Evolutionary conservation across 2,888 invertebrate species (phyloP).

Genomic region (Drosophila mulleri): DNA sequence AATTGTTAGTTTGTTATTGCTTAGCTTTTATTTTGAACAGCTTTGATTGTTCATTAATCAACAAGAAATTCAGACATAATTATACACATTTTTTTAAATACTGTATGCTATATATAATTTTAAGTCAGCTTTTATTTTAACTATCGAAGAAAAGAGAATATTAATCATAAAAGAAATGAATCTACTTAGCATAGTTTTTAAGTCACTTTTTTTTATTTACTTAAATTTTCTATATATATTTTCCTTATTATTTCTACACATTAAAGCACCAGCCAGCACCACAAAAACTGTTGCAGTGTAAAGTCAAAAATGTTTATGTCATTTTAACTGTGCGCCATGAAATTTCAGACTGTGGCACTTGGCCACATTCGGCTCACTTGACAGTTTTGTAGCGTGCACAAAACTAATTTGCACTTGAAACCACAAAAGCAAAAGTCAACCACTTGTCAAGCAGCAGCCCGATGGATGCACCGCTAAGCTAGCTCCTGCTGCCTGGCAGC

Average conservation of each 20-base stretch:
- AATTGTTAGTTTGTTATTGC: too few relatives aligned
- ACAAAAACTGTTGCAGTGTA: not conserved
- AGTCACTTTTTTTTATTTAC: not conserved
- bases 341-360: slow-evolving; percentile 54
- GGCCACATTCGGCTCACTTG: slow-evolving; percentile 31
- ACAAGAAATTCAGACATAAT: too few relatives aligned
- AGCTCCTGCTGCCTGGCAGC: slow-evolving; percentile 16
- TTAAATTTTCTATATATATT: not conserved
- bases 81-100: too few relatives aligned
- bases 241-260: not conserved
- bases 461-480: slow-evolving; percentile 15
- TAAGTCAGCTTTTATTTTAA: too few relatives aligned
- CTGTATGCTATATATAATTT: too few relatives aligned
- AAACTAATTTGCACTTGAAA: slow-evolving; percentile 78
- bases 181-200: not conserved
- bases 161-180: not conserved
- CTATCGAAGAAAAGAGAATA: too few relatives aligned
- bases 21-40: too few relatives aligned
- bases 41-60: too few relatives aligned
- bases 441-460: slow-evolving; percentile 37
- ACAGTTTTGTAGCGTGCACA: slow-evolving; percentile 65
- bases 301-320: slow-evolving; percentile 56
- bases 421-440: slow-evolving; percentile 66
- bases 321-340: slow-evolving; percentile 51
- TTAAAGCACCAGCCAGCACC: not conserved